phyloP scores from a whole-genome alignment of 2,888 invertebrate genomes.

The Blastobasis adustella region DNA sequence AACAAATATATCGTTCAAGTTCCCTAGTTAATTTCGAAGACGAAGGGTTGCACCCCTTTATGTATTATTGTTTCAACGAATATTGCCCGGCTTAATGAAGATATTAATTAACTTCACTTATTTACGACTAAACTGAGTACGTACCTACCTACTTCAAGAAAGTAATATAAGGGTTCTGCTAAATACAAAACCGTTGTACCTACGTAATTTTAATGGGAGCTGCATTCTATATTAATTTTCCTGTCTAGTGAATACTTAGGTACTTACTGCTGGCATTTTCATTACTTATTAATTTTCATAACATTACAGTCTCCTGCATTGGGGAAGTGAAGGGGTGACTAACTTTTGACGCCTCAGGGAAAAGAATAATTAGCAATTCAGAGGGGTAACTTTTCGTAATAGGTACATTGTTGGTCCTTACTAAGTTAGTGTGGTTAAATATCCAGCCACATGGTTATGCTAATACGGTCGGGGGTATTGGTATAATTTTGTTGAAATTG shows the following conservation, averaged over 20 bases:
- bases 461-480: too few species aligned
- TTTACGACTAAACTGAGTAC: slow-evolving; percentile 23
- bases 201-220: slow-evolving; percentile 23
- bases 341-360: slow-evolving; percentile 26
- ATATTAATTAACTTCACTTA: slow-evolving; percentile 52
- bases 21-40: slow-evolving; percentile 10
- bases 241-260: slow-evolving; percentile 2
- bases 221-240: slow-evolving; percentile 15
- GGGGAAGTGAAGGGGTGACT: slow-evolving; percentile 18
- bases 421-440: too few species aligned
- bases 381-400: slow-evolving; percentile 13
- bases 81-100: slow-evolving; percentile 43
- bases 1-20: not conserved
- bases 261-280: slow-evolving; percentile 31
- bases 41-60: slow-evolving; percentile 34
- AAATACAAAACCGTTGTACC: slow-evolving; percentile 18
- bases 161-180: slow-evolving; percentile 10
- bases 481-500: too few species aligned
- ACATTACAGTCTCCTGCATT: slow-evolving; percentile 23
- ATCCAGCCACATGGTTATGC: too few species aligned
- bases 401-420: too few species aligned
- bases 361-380: slow-evolving; percentile 22
- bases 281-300: slow-evolving; percentile 40
- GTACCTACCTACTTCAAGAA: too few species aligned
- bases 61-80: slow-evolving; percentile 43